These are phyloP conservation scores for Charaxes varanes DNA, from an alignment of 1,140 invertebrate species.

Conservation along the genomic window DNA sequence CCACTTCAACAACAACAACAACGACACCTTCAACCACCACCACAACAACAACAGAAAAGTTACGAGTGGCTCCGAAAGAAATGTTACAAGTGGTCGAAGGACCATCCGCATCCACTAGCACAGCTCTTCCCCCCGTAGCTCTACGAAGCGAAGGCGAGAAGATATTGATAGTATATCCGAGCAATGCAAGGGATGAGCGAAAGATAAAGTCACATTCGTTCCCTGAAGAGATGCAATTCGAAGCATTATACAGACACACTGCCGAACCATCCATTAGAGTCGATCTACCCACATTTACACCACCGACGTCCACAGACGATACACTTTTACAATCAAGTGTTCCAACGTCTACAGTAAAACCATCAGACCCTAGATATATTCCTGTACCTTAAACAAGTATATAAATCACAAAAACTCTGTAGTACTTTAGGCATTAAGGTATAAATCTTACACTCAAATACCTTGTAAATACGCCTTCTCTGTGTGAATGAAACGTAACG, in stretches of 20 bases:
- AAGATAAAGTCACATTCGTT: slow-evolving; percentile 67
- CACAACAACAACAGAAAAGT: slow-evolving; percentile 34
- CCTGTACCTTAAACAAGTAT: slow-evolving; percentile 26
- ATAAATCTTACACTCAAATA: no score
- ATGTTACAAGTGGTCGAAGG: slow-evolving; percentile 55
- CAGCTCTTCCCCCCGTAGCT: slow-evolving; percentile 59
- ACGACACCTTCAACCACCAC: no score
- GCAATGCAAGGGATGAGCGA: slow-evolving; percentile 63
- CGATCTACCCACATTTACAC: slow-evolving; percentile 65
- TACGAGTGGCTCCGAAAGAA: slow-evolving; percentile 43
- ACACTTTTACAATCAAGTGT: slow-evolving; percentile 1
- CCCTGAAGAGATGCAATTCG: slow-evolving; percentile 67
- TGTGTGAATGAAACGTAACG: no score
- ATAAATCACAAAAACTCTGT: slow-evolving; percentile 6
- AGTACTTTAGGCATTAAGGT: no score
- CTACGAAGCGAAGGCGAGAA: slow-evolving; percentile 60
- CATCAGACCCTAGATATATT: slow-evolving; percentile 33
- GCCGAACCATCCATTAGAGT: slow-evolving; percentile 49
- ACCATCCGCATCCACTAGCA: slow-evolving; percentile 51
- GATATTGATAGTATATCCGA: slow-evolving; percentile 70
- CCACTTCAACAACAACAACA: slow-evolving; percentile 31
- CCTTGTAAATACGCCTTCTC: no score
- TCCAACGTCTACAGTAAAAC: slow-evolving; percentile 9
- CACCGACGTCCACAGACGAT: slow-evolving; percentile 42
- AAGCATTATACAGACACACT: slow-evolving; percentile 61